phyloP scores from a whole-genome alignment of 2,797 vertebrate genomes.

The Etheostoma nigrum region DNA sequence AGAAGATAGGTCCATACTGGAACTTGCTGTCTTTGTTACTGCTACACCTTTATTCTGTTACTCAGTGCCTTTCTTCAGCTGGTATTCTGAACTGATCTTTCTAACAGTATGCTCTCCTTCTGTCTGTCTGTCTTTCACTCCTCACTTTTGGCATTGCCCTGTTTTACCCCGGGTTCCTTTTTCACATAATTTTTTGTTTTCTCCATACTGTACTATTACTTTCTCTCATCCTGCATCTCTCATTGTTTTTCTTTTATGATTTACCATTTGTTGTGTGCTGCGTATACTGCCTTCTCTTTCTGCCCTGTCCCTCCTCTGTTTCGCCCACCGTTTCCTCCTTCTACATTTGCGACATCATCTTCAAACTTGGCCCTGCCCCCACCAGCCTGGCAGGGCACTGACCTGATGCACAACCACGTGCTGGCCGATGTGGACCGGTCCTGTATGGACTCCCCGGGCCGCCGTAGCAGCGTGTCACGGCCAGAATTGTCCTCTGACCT shows the following conservation, averaged over 20 bases:
- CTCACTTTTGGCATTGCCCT: slow-evolving; percentile 58
- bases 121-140: slow-evolving; percentile 78
- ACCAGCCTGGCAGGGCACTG: slow-evolving; percentile 99
- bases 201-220: slow-evolving; percentile 81
- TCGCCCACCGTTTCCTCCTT: slow-evolving; percentile 31
- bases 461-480: slow-evolving; percentile 96
- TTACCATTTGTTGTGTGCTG: slow-evolving; percentile 84
- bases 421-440: slow-evolving; percentile 96
- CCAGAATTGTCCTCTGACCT: slow-evolving; percentile 96
- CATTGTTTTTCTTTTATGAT: slow-evolving; percentile 78
- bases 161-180: slow-evolving; percentile 51
- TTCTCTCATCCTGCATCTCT: slow-evolving; percentile 85
- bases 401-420: slow-evolving; percentile 99
- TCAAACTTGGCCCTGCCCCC: slow-evolving; percentile 51
- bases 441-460: slow-evolving; percentile 93
- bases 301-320: slow-evolving; percentile 30
- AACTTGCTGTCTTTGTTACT: slow-evolving; percentile 24
- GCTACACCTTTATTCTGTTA: slow-evolving; percentile 34
- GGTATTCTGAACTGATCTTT: slow-evolving; percentile 70
- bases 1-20: slow-evolving; percentile 13
- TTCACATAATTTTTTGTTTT: slow-evolving; percentile 62
- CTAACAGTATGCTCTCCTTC: slow-evolving; percentile 80
- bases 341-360: slow-evolving; percentile 22
- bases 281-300: slow-evolving; percentile 47
- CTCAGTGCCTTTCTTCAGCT: slow-evolving; percentile 64